Conservation (phyloP, 1,140 invertebrate species). For the honey bee (Apis mellifera) region DNA sequence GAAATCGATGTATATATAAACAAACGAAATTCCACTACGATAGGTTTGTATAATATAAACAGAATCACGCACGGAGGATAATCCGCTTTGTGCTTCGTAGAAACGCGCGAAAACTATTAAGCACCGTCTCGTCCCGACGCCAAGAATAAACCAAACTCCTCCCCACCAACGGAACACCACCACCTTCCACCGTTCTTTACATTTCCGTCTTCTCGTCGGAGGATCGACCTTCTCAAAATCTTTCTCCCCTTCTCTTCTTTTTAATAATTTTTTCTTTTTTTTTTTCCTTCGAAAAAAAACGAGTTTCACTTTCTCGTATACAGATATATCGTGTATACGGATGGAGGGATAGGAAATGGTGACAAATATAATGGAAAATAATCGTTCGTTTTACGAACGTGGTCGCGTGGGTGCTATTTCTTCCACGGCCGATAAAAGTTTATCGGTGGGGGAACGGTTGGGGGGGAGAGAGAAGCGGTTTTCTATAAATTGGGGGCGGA, state of each 20-base stretch:
- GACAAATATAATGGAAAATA: neutral
- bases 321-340: no score
- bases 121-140: constrained; percentile 69
- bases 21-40: neutral
- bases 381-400: neutral
- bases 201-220: constrained; percentile 37
- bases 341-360: no score
- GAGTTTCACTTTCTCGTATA: neutral
- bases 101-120: constrained; percentile 71
- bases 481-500: constrained; percentile 17
- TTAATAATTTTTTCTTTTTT: no score
- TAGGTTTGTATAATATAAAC: constrained; percentile 19
- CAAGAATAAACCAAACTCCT: constrained; percentile 76
- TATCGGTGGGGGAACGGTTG: neutral
- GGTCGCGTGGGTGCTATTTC: neutral
- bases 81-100: constrained; percentile 43
- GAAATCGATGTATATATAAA: constrained; percentile 15
- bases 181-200: constrained; percentile 48
- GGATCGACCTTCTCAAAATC: constrained; percentile 10
- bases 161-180: constrained; percentile 69
- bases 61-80: constrained; percentile 37
- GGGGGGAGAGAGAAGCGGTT: neutral
- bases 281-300: no score
- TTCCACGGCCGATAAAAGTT: neutral
- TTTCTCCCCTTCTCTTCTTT: no score